phyloP scores from a whole-genome alignment of 2,888 invertebrate genomes.

The Rhabditoides inermis region DNA sequence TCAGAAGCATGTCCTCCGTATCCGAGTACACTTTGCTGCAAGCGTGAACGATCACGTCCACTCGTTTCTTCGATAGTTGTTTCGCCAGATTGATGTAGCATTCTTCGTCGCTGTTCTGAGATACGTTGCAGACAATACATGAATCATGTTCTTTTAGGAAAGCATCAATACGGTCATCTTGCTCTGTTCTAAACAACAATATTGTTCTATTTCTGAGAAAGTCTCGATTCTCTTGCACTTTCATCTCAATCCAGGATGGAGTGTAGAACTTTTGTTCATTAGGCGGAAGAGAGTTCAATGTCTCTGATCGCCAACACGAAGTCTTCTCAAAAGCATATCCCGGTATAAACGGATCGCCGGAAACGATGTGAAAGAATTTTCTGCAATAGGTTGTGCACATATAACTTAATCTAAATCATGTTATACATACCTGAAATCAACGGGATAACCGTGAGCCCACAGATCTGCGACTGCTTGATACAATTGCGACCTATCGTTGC shows the following conservation, averaged over 20 bases:
- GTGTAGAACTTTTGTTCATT: conserved; percentile 5
- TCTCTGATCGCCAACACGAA: conserved; percentile 1
- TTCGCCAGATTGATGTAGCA: no score
- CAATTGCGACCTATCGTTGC: neutral
- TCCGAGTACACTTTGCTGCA: no score
- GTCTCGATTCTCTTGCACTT: neutral
- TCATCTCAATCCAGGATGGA: neutral
- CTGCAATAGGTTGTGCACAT: neutral
- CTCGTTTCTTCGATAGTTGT: no score
- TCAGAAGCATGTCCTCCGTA: neutral
- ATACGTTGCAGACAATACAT: no score
- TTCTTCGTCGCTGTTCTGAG: no score
- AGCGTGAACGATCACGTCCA: no score
- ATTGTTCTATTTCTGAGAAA: no score
- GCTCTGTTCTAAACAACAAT: no score
- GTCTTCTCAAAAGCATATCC: conserved; percentile 25
- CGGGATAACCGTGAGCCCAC: conserved; percentile 22
- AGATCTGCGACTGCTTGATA: conserved; percentile 10
- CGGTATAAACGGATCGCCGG: conserved; percentile 11
- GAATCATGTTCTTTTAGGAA: no score
- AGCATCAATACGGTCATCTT: no score
- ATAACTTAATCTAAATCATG: no score
- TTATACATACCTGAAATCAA: conserved; percentile 12
- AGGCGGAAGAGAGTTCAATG: conserved; percentile 2
- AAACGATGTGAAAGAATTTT: neutral